Evolutionary conservation across 2,113 vertebrate species (phyloP).

Genomic region (Gnathonemus echidnorhynchus): DNA sequence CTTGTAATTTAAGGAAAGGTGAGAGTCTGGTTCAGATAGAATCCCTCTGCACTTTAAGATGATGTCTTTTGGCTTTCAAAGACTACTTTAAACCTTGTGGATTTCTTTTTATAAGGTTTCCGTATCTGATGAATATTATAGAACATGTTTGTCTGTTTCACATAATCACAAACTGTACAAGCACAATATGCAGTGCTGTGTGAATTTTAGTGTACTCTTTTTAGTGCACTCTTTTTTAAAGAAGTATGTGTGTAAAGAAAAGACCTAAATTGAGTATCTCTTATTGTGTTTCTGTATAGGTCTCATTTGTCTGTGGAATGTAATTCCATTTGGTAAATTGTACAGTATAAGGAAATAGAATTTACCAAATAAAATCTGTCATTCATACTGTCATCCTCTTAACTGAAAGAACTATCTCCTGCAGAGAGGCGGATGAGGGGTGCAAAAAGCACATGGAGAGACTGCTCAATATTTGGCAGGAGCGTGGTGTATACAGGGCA

Average conservation of each 20-base stretch:
- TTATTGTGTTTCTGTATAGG: not conserved
- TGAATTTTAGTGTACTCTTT: not conserved
- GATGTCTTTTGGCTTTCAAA: not conserved
- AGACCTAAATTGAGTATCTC: not conserved
- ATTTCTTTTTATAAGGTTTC: not conserved
- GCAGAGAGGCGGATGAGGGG: conserved; percentile 84
- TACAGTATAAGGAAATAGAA: not conserved
- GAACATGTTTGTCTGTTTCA: not conserved
- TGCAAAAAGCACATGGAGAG: conserved; percentile 94
- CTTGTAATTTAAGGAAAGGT: not conserved
- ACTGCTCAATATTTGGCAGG: conserved; percentile 96
- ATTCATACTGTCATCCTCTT: not conserved
- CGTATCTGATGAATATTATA: not conserved
- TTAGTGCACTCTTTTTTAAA: not conserved
- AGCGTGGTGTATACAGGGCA: conserved; percentile 80
- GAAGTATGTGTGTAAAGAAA: not conserved
- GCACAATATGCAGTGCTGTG: not conserved
- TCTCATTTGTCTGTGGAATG: not conserved
- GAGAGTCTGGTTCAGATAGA: not conserved
- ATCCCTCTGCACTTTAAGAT: not conserved
- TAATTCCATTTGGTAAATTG: not conserved
- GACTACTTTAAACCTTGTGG: not conserved
- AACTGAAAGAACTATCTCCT: not conserved
- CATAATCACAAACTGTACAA: not conserved
- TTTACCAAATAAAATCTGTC: not conserved